Base-by-base conservation (phyloP, 2,888 invertebrate genomes). In the Scaptomyza polygonia region DNA sequence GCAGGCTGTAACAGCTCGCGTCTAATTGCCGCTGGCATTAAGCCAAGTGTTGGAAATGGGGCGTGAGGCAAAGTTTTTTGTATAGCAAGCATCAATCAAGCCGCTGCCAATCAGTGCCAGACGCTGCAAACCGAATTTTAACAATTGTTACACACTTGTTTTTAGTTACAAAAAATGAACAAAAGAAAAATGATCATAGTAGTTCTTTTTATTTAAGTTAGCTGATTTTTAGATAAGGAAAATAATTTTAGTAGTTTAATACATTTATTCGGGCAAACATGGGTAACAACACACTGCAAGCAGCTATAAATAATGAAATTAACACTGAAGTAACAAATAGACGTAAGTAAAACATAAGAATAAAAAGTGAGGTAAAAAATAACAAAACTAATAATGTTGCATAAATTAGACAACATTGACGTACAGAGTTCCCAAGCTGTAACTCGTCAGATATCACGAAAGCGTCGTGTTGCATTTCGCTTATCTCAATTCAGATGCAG, bases 21-120 rank as follows among this genome's bases (percentile, higher is more conserved):
- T 67, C 88, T 87, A 83, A 83, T 85, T 83, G 88, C 65, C 67
- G 32, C 68, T 82, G 82, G 86, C 86, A 66, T 59, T 58, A 47
- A 42, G 86, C 86, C 82, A 82, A 82, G 21, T 57, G 34, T 36
- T 57, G 30, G 43, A 58, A 44, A 32, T 14, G 14, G 16, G 36
- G 36, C 16, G 1, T 16, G 36, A 39, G 16, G 7, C 14, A 36
- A 36, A 63, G 51, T 51, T 36, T 34, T 40, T 27, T 52, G 57
- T 52, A 47, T 56, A 55, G 53, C 72, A 62, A 49, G 57, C 58
- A 71, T 69, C 57, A 64, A 84, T 77, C 70, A 72, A 56, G 27
- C 59, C 39, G 51, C 52, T 69, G 70, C 57, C 83, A 73, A 79
- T 82, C 79, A 68, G 40, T 54, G 40, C 12, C 62, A 67, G 45